Conservation (phyloP, 2,113 vertebrate genomes). For the Macquaria ambigua region DNA sequence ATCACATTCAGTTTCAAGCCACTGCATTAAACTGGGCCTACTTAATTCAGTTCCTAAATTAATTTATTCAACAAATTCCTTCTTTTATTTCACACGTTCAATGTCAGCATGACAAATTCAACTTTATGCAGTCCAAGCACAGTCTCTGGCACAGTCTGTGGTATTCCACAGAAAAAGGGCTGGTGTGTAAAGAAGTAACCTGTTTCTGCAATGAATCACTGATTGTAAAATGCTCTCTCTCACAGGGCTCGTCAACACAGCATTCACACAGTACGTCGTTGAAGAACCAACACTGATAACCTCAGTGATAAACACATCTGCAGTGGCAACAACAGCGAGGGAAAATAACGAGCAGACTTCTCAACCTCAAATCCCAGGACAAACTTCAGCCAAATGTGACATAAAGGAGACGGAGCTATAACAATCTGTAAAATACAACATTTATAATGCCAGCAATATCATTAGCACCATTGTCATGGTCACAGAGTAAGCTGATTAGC, state of each 20-base stretch:
- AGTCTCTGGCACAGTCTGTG: neutral
- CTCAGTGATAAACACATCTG: constrained; percentile 34
- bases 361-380: constrained; percentile 21
- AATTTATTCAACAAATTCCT: neutral
- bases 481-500: neutral
- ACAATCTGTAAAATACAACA: neutral
- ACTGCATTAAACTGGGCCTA: neutral
- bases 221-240: constrained; percentile 27
- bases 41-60: neutral
- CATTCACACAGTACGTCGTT: constrained; percentile 81
- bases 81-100: neutral
- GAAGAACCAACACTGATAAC: constrained; percentile 65
- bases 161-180: neutral
- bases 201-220: neutral
- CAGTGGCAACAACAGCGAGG: neutral
- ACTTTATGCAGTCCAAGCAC: neutral
- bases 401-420: constrained; percentile 82
- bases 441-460: neutral
- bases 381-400: neutral
- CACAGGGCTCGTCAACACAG: constrained; percentile 80
- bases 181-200: too few relatives aligned
- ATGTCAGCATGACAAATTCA: neutral
- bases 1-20: neutral
- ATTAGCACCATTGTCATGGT: neutral
- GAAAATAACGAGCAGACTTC: neutral